Conservation (phyloP, 2,113 vertebrate genomes). For the Mixornis gularis region DNA sequence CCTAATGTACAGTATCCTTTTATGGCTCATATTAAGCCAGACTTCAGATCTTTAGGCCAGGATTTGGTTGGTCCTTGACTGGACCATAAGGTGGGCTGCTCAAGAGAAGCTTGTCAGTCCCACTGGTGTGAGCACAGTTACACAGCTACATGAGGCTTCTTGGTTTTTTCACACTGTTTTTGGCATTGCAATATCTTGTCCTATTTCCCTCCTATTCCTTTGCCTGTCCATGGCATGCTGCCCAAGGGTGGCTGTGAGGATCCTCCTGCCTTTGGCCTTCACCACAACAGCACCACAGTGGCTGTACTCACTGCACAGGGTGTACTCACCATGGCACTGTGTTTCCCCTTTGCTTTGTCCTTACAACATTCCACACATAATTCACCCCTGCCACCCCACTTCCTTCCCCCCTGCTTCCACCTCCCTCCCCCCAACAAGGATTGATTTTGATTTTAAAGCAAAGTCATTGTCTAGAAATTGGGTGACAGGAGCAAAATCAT, state of each 20-base stretch:
- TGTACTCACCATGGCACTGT: background rate
- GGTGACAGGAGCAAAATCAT: background rate
- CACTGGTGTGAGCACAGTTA: accelerated
- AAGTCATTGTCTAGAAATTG: background rate
- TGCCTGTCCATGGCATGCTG: background rate
- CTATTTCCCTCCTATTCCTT: background rate
- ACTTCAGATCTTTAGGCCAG: background rate
- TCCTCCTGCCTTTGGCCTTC: background rate
- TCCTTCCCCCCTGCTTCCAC: background rate
- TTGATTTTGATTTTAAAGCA: background rate
- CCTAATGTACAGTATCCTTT: background rate
- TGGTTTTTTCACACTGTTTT: background rate
- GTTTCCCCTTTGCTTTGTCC: background rate
- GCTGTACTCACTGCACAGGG: background rate
- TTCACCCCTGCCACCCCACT: background rate
- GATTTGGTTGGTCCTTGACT: background rate
- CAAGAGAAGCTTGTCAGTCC: background rate
- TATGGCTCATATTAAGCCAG: background rate
- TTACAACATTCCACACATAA: background rate
- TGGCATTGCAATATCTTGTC: background rate
- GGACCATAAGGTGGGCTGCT: background rate
- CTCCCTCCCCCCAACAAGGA: accelerated
- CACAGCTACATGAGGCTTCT: background rate
- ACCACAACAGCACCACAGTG: accelerated
- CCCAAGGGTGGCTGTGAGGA: accelerated